Base-by-base conservation (phyloP, 2,113 vertebrate genomes). In the Ibidorhyncha struthersii region DNA sequence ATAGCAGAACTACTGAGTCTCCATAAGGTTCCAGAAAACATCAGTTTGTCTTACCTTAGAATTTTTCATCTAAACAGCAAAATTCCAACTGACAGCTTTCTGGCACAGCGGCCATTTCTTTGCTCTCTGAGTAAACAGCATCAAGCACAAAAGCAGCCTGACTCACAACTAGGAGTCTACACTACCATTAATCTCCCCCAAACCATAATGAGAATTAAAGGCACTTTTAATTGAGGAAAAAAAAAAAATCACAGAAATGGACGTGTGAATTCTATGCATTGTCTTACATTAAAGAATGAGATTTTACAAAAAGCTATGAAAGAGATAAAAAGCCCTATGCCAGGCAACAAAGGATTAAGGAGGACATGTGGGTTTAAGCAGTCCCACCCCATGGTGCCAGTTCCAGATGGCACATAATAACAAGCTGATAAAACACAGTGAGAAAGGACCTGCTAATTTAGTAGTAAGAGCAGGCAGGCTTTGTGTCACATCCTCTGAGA, bases 11-110 rank as follows among this genome's bases (percentile, higher is more conserved):
- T 61, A 29, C 0, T 49, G 32, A 2, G 4, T 30, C 82, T 67
- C 40, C 41, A 38, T 8, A 59, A 49, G 30, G 23, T 45, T 23
- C 30, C 4, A 0, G 25, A 55, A 63, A 41, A 27, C 23, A 52
- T 26, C n/a, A 22, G 9, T 32, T 52, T 80, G 9, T 12, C 66
- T 65, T 4, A 27, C 0, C 17, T 4, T 9, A 13, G 4, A 18
- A 3, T 38, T 43, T 58, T 87, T 67, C 2, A 34, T 11, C 4
- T 5, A 6, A 61, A 55, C 6, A 70, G n/a, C 21, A n/a, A 45
- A 22, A 56, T 40, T 4, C 30, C 12, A 49, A 59, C 21, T 34
- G 56, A 34, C 36, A 78, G 9, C 10, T 59, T 43, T 65, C 38
- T 59, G 40, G 50, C 49, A 58, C 18, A 52, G 36, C 3, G 23